phyloP scores from a whole-genome alignment of 1,140 invertebrate species.

The Drosophila triauraria region DNA sequence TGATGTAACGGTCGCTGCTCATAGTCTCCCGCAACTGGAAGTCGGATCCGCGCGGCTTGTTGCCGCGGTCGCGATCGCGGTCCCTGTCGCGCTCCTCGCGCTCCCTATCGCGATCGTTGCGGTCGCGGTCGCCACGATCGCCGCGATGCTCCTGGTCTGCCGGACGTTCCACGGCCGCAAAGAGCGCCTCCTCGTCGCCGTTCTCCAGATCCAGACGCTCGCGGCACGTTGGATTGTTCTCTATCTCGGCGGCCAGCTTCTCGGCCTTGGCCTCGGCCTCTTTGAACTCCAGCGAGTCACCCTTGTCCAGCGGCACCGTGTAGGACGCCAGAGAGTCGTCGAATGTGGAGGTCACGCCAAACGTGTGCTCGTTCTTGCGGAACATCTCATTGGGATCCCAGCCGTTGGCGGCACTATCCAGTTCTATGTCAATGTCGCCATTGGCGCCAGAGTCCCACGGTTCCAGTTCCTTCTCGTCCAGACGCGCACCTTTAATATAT shows the following conservation, averaged over 20 bases:
- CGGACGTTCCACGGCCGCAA: slow-evolving; percentile 89
- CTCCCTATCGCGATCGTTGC: slow-evolving; percentile 69
- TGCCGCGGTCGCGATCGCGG: slow-evolving; percentile 75
- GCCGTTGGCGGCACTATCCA: slow-evolving; percentile 92
- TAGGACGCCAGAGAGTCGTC: slow-evolving; percentile 94
- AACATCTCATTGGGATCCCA: slow-evolving; percentile 99
- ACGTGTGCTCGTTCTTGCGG: slow-evolving; percentile 94
- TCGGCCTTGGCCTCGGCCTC: slow-evolving; percentile 93
- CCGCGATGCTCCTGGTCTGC: slow-evolving; percentile 46
- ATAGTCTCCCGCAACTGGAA: slow-evolving; percentile 77
- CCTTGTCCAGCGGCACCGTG: slow-evolving; percentile 93
- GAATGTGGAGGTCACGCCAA: slow-evolving; percentile 95
- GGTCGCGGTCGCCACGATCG: slow-evolving; percentile 64
- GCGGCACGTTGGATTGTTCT: slow-evolving; percentile 92
- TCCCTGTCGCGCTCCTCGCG: slow-evolving; percentile 74
- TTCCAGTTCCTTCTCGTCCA: slow-evolving; percentile 93
- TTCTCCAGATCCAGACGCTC: slow-evolving; percentile 94
- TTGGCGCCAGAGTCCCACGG: slow-evolving; percentile 92
- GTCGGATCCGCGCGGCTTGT: slow-evolving; percentile 64
- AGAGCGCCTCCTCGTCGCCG: slow-evolving; percentile 93
- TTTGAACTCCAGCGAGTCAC: slow-evolving; percentile 94
- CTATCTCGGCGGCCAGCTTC: slow-evolving; percentile 95
- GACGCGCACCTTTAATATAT: slow-evolving; percentile 79
- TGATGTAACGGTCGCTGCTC: slow-evolving; percentile 81
- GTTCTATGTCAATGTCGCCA: slow-evolving; percentile 88